Evolutionary conservation across 2,888 invertebrate species (phyloP), one percentile per base, ranked within the genome.

Genomic region (Chelonus formosanus): DNA sequence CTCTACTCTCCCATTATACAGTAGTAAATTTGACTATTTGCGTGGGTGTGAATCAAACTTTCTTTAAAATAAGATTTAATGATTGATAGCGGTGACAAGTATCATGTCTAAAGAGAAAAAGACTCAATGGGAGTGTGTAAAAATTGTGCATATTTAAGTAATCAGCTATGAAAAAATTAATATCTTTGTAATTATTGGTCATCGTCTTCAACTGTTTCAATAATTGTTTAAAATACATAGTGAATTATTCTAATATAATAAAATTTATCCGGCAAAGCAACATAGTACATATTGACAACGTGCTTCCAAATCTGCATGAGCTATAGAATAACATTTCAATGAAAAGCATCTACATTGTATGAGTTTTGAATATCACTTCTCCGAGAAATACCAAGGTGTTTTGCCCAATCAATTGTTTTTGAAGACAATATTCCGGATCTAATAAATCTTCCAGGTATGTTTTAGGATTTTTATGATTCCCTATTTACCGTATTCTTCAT

Each of bases 1-100:
- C 69, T 68, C 68, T 58, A 34, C 59, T 20, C 48, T 43, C 32
- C 36, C 48, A 54, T 1, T 48, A 20, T 7, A 44, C 44, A 44
- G n/a, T n/a, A 44, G 3, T 44, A 44, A 20, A 20, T 20, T 20
- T 2, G 20, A 20, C 20, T 20, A 20, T 20, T 20, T 20, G 20
- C 20, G 20, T 20, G 20, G 20, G 20, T 20, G 40, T 4, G 6
- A 40, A 6, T 5, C 40, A 40, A 40, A 40, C 4, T 40, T 5
- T 5, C 6, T 40, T 40, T 40, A 4, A 40, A 40, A 40, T 5
- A 4, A 5, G 6, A 40, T 6, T 6, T 3, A 2, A 40, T 40
- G 4, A 3, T 40, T 40, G 40, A 40, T 40, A 6, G 5, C 6
- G 5, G 40, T 40, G 40, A 20, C 6, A 40, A 40, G 6, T 3